Evolutionary conservation across 2,888 invertebrate genomes (phyloP), one percentile per base, ranked within the genome.

Genomic region (Empis livida): DNA sequence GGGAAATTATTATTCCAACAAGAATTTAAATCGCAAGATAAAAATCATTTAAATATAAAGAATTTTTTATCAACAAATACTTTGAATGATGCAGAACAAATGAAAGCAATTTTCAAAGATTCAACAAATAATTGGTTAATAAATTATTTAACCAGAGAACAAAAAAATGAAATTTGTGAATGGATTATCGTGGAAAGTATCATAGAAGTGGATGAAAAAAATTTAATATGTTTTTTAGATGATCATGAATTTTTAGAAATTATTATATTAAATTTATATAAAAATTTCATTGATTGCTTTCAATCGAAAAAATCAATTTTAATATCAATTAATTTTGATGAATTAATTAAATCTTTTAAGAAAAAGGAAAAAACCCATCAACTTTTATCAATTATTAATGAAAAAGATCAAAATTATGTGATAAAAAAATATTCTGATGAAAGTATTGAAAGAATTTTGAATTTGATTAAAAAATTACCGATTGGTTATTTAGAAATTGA

Each of bases 221-320:
- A 46, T 23, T 44, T 54, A 5, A 35, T 41, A 27, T 41, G 48
- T 5, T 42, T 54, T n/a, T 9, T 42, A 14, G 52, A 54, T 4
- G 61, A 64, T 47, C 49, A 58, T 2, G 64, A 63, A 20, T 55
- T 59, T 14, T 54, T 65, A 6, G 63, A 66, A 43, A 50, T 65
- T 10, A 49, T 61, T 15, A 30, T 58, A 0, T 10, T 62, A 13
- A 56, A 56, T 14, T 17, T 60, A 13, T 58, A 61, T 23, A 56
- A 59, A 17, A 50, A 58, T 2, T 53, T 62, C 6, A 53, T 49
- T 0, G 45, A 44, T 1, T 14, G 43, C 1, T 52, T 60, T 1
- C 30, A 52, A 2, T 52, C 54, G 5, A 60, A 61, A 46, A 54
- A 55, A 45, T 56, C 58, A 3, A 46, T 59, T 13, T 30, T 61